A percentile compares a stretch with the other conserved stretches of the same genome.
Conservation (phyloP, 2,888 invertebrate species). For the Biston betularia region DNA sequence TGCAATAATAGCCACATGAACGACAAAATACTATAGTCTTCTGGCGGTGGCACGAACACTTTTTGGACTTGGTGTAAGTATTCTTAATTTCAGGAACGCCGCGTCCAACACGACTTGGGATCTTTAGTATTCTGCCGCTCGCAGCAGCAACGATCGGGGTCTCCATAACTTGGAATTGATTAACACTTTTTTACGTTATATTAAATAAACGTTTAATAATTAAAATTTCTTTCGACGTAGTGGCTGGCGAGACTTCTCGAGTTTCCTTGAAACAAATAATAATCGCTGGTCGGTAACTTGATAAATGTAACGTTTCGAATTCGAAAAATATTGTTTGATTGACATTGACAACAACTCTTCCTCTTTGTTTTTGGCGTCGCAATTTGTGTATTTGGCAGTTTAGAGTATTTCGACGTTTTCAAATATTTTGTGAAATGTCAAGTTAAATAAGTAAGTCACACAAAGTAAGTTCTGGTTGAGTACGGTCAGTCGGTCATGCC, state of each 20-base stretch:
- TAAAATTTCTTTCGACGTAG: neutral
- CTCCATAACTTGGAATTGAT: conserved; percentile 50
- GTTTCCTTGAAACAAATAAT: neutral
- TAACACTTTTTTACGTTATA: neutral
- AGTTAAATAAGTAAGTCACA: too few species aligned
- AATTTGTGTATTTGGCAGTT: too few species aligned
- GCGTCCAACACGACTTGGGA: conserved; percentile 66
- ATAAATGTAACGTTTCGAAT: too few species aligned
- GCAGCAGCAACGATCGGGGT: conserved; percentile 77
- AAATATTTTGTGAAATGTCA: too few species aligned
- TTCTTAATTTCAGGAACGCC: conserved; percentile 70
- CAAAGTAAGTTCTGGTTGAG: too few species aligned
- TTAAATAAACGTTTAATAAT: neutral
- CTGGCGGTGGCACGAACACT: conserved; percentile 72
- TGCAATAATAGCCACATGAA: conserved; percentile 77
- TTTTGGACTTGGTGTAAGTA: conserved; percentile 60
- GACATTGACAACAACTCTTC: neutral
- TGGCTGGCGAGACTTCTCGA: neutral
- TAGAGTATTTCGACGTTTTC: too few species aligned
- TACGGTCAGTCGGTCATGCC: too few species aligned
- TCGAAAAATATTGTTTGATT: neutral
- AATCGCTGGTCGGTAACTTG: too few species aligned
- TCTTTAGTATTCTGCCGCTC: conserved; percentile 63
- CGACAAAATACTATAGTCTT: conserved; percentile 79
- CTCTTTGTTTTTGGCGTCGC: too few species aligned